These are phyloP conservation scores for Anagyrus pseudococci DNA, from an alignment of 2,888 invertebrate species.

Conservation along the genomic window DNA sequence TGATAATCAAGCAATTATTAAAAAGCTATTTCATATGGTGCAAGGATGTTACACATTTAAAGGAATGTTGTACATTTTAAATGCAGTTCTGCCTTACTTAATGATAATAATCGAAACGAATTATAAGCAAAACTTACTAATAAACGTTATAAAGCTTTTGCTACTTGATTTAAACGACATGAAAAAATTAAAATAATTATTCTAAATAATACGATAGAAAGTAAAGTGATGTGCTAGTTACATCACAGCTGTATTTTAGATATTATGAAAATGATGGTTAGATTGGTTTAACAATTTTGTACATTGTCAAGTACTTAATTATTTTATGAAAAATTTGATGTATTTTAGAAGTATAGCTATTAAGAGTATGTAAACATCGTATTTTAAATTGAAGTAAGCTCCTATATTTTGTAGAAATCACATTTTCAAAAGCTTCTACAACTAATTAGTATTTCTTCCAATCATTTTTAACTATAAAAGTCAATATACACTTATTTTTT, in stretches of 20 bases:
- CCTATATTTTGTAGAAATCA: constrained; percentile 31
- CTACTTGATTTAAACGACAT: not conserved
- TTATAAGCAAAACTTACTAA: constrained; percentile 19
- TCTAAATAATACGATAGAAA: constrained; percentile 22
- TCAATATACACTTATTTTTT: constrained; percentile 2
- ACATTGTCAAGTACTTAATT: constrained; percentile 50
- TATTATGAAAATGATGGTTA: constrained; percentile 46
- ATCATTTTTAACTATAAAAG: not conserved
- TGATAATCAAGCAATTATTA: constrained; percentile 9
- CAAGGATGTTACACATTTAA: constrained; percentile 25
- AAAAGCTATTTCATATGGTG: constrained; percentile 23
- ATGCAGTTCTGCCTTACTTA: constrained; percentile 9
- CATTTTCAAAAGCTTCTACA: not conserved
- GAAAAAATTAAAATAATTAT: constrained; percentile 15
- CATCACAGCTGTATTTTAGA: constrained; percentile 46
- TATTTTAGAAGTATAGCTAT: constrained; percentile 46
- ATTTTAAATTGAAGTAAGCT: constrained; percentile 30
- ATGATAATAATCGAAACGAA: constrained; percentile 1
- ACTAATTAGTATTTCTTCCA: not conserved
- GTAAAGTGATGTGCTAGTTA: constrained; percentile 25
- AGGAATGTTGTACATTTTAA: constrained; percentile 31
- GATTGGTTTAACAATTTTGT: constrained; percentile 44
- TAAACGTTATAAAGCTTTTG: constrained; percentile 25
- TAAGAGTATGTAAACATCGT: constrained; percentile 14
- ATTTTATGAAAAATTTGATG: constrained; percentile 43